A percentile compares a stretch with the other conserved stretches of the same genome.
These are phyloP conservation scores for Parnassius mnemosyne DNA, from an alignment of 2,888 invertebrate genomes.

Conservation along the genomic window DNA sequence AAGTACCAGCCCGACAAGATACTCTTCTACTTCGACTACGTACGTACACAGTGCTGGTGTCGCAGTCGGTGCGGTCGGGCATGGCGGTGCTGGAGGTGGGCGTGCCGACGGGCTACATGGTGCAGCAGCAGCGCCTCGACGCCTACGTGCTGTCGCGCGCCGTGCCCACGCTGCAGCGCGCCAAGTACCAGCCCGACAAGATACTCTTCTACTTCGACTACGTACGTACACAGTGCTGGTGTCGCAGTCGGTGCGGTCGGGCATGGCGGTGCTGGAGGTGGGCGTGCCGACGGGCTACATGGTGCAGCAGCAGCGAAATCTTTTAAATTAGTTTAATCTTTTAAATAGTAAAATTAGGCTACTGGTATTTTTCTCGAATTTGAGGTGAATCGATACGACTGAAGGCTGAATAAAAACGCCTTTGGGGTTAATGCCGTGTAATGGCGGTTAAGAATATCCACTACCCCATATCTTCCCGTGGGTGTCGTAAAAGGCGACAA, in stretches of 20 bases:
- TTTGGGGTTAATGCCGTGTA: no score
- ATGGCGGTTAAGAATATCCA: no score
- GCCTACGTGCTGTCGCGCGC: slow-evolving; percentile 89
- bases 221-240: slow-evolving; percentile 82
- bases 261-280: slow-evolving; percentile 93
- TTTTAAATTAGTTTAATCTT: no score
- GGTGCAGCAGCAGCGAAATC: slow-evolving; percentile 94
- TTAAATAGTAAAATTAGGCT: no score
- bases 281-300: slow-evolving; percentile 95
- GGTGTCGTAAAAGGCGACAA: no score
- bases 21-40: slow-evolving; percentile 95
- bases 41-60: slow-evolving; percentile 80
- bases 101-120: slow-evolving; percentile 94
- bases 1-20: slow-evolving; percentile 90
- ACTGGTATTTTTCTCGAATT: no score
- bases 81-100: slow-evolving; percentile 93
- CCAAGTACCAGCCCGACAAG: slow-evolving; percentile 89
- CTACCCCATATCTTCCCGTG: no score
- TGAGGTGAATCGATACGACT: no score
- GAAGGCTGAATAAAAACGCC: no score
- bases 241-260: slow-evolving; percentile 90
- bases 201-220: slow-evolving; percentile 96
- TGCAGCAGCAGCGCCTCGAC: slow-evolving; percentile 94
- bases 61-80: slow-evolving; percentile 91
- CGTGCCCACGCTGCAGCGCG: slow-evolving; percentile 91